Conservation (phyloP, 2,797 vertebrate genomes). For the Acanthornis magna region DNA sequence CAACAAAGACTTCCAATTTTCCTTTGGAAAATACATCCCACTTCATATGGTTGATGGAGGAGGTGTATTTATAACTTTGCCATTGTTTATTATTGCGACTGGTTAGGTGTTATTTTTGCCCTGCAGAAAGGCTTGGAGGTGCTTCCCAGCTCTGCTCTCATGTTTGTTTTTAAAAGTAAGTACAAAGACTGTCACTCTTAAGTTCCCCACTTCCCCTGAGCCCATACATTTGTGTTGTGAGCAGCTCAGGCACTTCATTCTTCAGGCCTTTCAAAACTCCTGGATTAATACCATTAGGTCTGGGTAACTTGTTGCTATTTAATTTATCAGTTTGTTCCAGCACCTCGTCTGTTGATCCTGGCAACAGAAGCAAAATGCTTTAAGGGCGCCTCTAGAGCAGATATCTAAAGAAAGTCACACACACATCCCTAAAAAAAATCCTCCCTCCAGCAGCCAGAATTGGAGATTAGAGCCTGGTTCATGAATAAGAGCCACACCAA, state of each 20-base stretch:
- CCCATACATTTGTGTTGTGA: background rate
- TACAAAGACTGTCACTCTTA: slow-evolving; percentile 23
- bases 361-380: slow-evolving; percentile 47
- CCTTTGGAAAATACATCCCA: background rate
- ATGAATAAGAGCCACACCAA: slow-evolving; percentile 10
- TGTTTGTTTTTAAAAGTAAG: slow-evolving; percentile 37
- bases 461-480: slow-evolving; percentile 1
- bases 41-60: background rate
- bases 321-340: slow-evolving; percentile 62
- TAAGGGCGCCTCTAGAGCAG: slow-evolving; percentile 18
- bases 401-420: slow-evolving; percentile 29
- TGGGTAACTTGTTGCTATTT: slow-evolving; percentile 54
- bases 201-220: background rate
- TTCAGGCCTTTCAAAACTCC: slow-evolving; percentile 42
- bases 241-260: slow-evolving; percentile 31
- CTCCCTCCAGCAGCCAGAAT: slow-evolving; percentile 15
- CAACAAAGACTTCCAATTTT: background rate
- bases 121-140: slow-evolving; percentile 4
- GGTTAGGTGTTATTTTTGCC: slow-evolving; percentile 45
- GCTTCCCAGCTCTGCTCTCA: background rate
- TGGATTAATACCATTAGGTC: slow-evolving; percentile 55
- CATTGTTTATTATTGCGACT: background rate
- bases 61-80: background rate
- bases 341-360: slow-evolving; percentile 59
- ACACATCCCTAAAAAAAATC: background rate